These are phyloP conservation scores for Leucoptera coffeella DNA, from an alignment of 2,888 invertebrate species.

Conservation along the genomic window DNA sequence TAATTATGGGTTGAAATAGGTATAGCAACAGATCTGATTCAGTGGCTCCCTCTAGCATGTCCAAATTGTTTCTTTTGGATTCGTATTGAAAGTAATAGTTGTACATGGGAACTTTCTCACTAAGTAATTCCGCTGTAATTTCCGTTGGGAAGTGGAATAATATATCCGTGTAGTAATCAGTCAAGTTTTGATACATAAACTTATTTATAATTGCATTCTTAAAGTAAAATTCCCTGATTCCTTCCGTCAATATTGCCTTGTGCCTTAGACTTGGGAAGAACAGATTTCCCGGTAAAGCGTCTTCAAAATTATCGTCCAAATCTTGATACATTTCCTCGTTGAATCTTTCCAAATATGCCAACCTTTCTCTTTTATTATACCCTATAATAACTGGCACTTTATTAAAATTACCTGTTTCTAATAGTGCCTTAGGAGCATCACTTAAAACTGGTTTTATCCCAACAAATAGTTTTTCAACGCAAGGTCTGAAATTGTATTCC, in stretches of 20 bases:
- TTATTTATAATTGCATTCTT: conserved; percentile 6
- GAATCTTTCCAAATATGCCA: conserved; percentile 10
- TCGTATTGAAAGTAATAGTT: conserved; percentile 12
- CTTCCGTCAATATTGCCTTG: conserved; percentile 8
- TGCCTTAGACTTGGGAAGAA: conserved; percentile 5
- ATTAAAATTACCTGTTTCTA: conserved; percentile 7
- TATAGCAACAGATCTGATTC: conserved; percentile 13
- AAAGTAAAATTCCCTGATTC: conserved; percentile 12
- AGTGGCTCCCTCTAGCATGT: conserved; percentile 10
- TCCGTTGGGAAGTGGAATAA: conserved; percentile 10
- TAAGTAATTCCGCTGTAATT: conserved; percentile 1
- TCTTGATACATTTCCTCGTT: conserved; percentile 1
- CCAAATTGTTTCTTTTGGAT: conserved; percentile 12
- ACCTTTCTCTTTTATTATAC: conserved; percentile 15
- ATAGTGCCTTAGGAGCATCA: conserved; percentile 5
- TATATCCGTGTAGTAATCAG: conserved; percentile 14
- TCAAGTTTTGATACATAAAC: conserved; percentile 8
- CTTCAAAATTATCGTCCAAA: conserved; percentile 3
- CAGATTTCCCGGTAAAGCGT: conserved; percentile 4
- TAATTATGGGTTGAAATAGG: conserved; percentile 4
- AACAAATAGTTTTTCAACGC: conserved; percentile 3
- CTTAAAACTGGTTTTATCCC: conserved; percentile 6
- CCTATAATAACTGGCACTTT: conserved; percentile 13
- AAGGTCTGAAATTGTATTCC: conserved; percentile 4
- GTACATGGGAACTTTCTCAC: conserved; percentile 5